Evolutionary conservation across 1,140 invertebrate genomes (phyloP).

Genomic region (Araneus ventricosus): DNA sequence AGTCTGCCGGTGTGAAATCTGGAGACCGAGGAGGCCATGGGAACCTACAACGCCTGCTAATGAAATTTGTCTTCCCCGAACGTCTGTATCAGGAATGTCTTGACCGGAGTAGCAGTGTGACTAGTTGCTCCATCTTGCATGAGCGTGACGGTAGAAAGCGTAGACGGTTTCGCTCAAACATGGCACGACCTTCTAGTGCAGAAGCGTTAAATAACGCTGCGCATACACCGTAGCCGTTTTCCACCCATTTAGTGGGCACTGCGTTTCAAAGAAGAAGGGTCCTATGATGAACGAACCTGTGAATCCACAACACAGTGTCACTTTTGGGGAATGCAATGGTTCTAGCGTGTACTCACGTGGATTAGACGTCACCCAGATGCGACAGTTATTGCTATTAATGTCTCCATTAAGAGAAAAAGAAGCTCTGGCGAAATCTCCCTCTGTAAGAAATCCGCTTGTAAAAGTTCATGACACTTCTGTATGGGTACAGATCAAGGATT

Average conservation of each 20-base stretch:
- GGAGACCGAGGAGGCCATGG: slow-evolving; percentile 29
- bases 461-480: not conserved
- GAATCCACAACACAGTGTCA: not conserved
- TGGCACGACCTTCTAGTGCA: not conserved
- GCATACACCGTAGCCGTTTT: not conserved
- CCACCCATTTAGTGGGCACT: not conserved
- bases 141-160: not conserved
- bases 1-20: not conserved
- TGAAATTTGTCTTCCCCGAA: not conserved
- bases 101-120: not conserved
- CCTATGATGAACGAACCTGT: not conserved
- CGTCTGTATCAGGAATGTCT: not conserved
- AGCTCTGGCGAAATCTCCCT: not conserved
- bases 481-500: not conserved
- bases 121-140: not conserved
- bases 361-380: not conserved
- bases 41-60: not conserved
- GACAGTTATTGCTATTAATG: not conserved
- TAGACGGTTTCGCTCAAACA: not conserved
- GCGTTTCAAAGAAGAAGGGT: not conserved
- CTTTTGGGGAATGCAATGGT: not conserved
- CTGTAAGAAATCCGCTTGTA: not conserved
- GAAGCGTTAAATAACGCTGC: not conserved
- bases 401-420: not conserved
- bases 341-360: not conserved